Base-by-base conservation (phyloP, 2,888 invertebrate genomes). In the Eulithis testata region DNA sequence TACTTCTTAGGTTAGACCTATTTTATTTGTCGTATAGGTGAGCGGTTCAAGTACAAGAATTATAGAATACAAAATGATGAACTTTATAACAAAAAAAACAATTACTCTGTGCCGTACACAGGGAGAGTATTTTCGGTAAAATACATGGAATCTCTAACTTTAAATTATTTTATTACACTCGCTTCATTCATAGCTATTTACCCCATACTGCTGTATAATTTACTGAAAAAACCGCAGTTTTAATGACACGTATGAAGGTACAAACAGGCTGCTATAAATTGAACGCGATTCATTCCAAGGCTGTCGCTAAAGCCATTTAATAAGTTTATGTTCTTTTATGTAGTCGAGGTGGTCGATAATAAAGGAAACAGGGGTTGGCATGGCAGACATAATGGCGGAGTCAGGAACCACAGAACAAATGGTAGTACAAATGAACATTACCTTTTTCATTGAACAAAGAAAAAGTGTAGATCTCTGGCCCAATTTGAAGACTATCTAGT, bases 301-400 rank as follows among this genome's bases (percentile, higher is more conserved):
- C 70, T 72, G 73, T 73, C 73, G 68, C 73, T 69, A 58, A 72
- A 69, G 70, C 68, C 52, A 70, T 73, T 72, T 72, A 72, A 69
- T 72, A 65, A 67, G 66, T 68, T 72, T 72, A 70, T 71, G 68
- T 58, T 68, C 62, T 70, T 73, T 68, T 70, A 63, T 71, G 70
- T 66, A 68, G 68, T 65, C 68, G 63, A 68, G 68, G 70, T 66
- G 71, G 71, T 65, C 73, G 70, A 71, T 74, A 70, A 70, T 73
- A 73, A 71, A 73, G 56, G 68, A 70, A 73, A 74, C 68, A 71
- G 72, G 70, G 66, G 69, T 21, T 21, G 21, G 21, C 64, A 63
- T 72, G 73, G 69, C 74, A 76, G 74, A 76, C 74, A 69, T 72
- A 66, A 72, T 70, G 74, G 74, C 73, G 70, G 66, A 73, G 60